These are phyloP conservation scores for Elgaria multicarinata DNA, from an alignment of 2,113 vertebrate genomes.

Conservation along the genomic window DNA sequence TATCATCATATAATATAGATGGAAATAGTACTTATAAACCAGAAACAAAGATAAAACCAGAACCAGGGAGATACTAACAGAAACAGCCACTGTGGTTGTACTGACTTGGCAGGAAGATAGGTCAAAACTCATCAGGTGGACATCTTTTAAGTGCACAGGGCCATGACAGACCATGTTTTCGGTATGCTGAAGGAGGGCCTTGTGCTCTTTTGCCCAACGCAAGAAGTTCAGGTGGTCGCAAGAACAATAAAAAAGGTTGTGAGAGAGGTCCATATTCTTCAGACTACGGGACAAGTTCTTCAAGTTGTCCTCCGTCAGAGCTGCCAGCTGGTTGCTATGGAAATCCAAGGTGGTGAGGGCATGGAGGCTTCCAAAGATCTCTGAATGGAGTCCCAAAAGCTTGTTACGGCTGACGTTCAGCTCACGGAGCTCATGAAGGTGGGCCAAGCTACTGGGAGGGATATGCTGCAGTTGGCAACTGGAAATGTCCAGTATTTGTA, in stretches of 20 bases:
- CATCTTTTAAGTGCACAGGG: slow-evolving; percentile 1
- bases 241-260: slow-evolving; percentile 76
- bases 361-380: slow-evolving; percentile 46
- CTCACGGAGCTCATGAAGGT: slow-evolving; percentile 65
- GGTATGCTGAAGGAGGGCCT: slow-evolving; percentile 48
- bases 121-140: slow-evolving; percentile 55
- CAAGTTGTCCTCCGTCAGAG: slow-evolving; percentile 53
- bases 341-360: slow-evolving; percentile 72
- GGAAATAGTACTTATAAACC: slow-evolving; percentile 80
- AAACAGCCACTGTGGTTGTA: neutral
- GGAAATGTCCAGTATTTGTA: slow-evolving; percentile 79
- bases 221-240: slow-evolving; percentile 73
- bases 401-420: slow-evolving; percentile 81
- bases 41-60: slow-evolving; percentile 25
- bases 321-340: slow-evolving; percentile 74
- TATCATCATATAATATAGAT: slow-evolving; percentile 69
- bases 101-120: slow-evolving; percentile 62
- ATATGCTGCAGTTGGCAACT: slow-evolving; percentile 73
- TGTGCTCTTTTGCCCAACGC: slow-evolving; percentile 71
- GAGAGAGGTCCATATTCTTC: slow-evolving; percentile 69
- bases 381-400: slow-evolving; percentile 69
- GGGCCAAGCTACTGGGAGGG: slow-evolving; percentile 59
- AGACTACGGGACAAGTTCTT: slow-evolving; percentile 64
- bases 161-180: slow-evolving; percentile 68
- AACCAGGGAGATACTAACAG: neutral